Base-by-base conservation (phyloP, 2,113 vertebrate species). In the Pteropus alecto region DNA sequence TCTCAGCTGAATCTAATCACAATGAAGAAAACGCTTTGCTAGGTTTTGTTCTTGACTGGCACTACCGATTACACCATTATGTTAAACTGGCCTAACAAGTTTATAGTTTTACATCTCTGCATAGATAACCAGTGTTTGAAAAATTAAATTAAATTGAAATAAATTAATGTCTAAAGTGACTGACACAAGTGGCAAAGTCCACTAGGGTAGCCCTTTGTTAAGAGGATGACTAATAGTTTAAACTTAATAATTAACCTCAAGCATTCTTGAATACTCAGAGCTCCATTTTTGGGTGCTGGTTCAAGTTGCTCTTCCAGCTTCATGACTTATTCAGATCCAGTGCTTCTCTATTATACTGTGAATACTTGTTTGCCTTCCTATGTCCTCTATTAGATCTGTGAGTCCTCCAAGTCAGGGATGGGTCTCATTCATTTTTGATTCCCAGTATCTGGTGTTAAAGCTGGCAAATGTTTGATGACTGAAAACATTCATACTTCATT, bases 71-170 rank as follows among this genome's bases (percentile, higher is more conserved):
- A 82, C 14, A 78, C 15, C 6, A 68, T 46, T 90, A 76, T 19
- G 24, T 79, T 77, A 82, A 61, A 74, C 10, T 22, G 5, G 5
- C 90, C 16, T 78, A 84, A 90, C 6, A 76, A 26, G 43, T 90
- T 95, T 97, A 22, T 68, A 82, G 86, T 67, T 94, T 82, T 73
- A 82, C 13, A 77, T 94, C 33, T 87, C 56, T 74, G 67, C 26
- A 77, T 87, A 93, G 85, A 82, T 94, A 46, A 94, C 35, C 0
- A 9, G 11, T 70, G n/a, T 78, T 91, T 84, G 63, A 33, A 92
- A 95, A 88, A 89, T 92, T 95, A 94, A 94, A 85, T 78, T 82
- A 96, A 85, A 93, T 35, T 33, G 56, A 89, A 96, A 74, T 78
- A 74, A 73, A 94, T 94, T 81, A 95, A 81, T 70, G 73, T 58